Evolutionary conservation across 1,140 invertebrate species (phyloP).

Genomic region (Drosophila subobscura): DNA sequence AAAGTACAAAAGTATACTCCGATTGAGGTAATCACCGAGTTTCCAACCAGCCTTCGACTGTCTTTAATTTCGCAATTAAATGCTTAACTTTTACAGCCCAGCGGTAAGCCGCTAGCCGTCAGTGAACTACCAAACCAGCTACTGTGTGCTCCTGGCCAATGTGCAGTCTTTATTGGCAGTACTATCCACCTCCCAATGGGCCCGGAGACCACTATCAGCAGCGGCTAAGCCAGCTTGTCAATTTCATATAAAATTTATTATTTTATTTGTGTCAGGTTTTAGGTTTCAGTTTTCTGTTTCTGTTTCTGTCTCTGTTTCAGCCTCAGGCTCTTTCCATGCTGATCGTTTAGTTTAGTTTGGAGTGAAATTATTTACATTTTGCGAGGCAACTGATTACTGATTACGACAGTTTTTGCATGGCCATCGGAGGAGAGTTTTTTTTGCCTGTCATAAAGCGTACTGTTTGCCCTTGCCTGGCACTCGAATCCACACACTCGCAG

Average conservation of each 20-base stretch:
- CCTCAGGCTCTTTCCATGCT: slow-evolving; percentile 26
- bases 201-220: slow-evolving; percentile 49
- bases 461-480: slow-evolving; percentile 67
- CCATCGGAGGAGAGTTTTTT: slow-evolving; percentile 12
- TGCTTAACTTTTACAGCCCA: slow-evolving; percentile 71
- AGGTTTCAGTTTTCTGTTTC: slow-evolving; percentile 17
- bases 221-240: slow-evolving; percentile 76
- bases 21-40: neutral
- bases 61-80: slow-evolving; percentile 78
- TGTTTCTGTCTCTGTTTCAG: slow-evolving; percentile 29
- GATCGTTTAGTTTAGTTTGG: slow-evolving; percentile 10
- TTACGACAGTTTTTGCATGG: slow-evolving; percentile 65
- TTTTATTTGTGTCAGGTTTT: slow-evolving; percentile 79
- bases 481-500: slow-evolving; percentile 4
- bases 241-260: slow-evolving; percentile 81
- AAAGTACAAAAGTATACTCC: neutral
- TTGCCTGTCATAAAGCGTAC: slow-evolving; percentile 65
- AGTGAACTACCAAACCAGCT: slow-evolving; percentile 70
- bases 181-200: slow-evolving; percentile 13
- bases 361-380: slow-evolving; percentile 78
- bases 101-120: slow-evolving; percentile 60
- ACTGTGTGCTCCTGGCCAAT: slow-evolving; percentile 47
- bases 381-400: slow-evolving; percentile 58
- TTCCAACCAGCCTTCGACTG: slow-evolving; percentile 49
- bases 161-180: slow-evolving; percentile 29